Percentiles rank a stretch among this genome's conserved stretches.
These are phyloP conservation scores for Caenorhabditis parvicauda DNA, from an alignment of 2,888 invertebrate genomes.

Conservation along the genomic window DNA sequence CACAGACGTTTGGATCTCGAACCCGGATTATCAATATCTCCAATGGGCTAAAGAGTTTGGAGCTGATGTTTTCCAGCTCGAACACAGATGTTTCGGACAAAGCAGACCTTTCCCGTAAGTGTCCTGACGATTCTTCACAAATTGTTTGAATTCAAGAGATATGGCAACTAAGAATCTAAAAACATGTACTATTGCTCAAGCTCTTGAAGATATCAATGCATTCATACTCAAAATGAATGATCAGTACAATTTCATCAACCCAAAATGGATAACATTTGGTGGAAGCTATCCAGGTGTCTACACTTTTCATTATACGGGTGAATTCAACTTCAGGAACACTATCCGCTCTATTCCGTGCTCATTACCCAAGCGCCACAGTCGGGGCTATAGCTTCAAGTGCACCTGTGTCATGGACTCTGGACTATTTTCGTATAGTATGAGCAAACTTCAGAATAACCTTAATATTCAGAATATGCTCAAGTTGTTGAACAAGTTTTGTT, in stretches of 20 bases:
- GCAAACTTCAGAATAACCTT: neutral
- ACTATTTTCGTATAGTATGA: conserved; percentile 34
- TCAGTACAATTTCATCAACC: conserved; percentile 47
- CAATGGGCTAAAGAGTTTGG: conserved; percentile 42
- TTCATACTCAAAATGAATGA: conserved; percentile 77
- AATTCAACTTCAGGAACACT: conserved; percentile 29
- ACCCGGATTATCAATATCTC: conserved; percentile 25
- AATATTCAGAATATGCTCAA: conserved; percentile 41
- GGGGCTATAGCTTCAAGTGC: conserved; percentile 48
- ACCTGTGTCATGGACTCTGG: conserved; percentile 39
- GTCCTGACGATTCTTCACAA: conserved; percentile 50
- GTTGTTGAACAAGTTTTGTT: conserved; percentile 40
- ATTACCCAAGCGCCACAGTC: conserved; percentile 39
- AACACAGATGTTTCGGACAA: conserved; percentile 53
- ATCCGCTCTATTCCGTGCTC: conserved; percentile 43
- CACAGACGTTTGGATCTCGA: conserved; percentile 28
- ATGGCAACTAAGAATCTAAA: conserved; percentile 77
- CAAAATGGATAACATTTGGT: conserved; percentile 89
- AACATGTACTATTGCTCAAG: conserved; percentile 72
- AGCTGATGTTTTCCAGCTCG: conserved; percentile 51
- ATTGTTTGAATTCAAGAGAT: conserved; percentile 70
- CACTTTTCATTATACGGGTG: neutral
- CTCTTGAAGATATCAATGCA: conserved; percentile 77
- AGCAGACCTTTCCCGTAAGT: conserved; percentile 34
- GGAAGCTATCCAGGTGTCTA: conserved; percentile 82